A percentile compares a stretch with the other conserved stretches of the same genome.
Conservation (phyloP, 2,113 vertebrate species). For the Callaeas wilsoni region DNA sequence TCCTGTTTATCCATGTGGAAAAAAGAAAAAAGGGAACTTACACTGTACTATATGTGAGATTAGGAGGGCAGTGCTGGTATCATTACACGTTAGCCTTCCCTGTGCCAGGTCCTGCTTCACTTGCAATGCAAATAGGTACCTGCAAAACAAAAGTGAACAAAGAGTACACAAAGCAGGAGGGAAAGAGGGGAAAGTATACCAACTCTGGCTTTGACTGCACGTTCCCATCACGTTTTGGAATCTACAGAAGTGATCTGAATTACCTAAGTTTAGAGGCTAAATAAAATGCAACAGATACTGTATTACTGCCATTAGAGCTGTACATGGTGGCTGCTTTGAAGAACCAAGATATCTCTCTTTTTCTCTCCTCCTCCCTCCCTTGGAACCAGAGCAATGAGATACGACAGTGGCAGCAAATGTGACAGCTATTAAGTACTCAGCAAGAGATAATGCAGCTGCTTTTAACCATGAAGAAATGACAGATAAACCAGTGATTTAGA, state of each 20-base stretch:
- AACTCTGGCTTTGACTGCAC: neutral
- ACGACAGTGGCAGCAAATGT: neutral
- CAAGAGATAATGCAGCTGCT: neutral
- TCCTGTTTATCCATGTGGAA: neutral
- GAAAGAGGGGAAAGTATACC: neutral
- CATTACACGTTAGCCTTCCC: conserved; percentile 88
- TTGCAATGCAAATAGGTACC: conserved; percentile 98
- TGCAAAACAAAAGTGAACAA: conserved; percentile 60
- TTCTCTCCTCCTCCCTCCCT: neutral
- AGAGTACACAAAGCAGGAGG: neutral
- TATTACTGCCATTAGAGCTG: neutral
- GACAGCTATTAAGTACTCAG: neutral
- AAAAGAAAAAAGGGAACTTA: conserved; percentile 68
- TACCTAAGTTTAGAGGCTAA: neutral
- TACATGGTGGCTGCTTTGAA: neutral
- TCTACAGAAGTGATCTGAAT: neutral
- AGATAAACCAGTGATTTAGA: neutral
- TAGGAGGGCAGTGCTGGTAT: conserved; percentile 90
- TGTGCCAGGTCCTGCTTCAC: conserved; percentile 92
- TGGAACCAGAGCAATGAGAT: neutral
- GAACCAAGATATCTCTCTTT: neutral
- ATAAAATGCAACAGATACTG: neutral
- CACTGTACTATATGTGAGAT: conserved; percentile 96
- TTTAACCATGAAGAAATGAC: neutral
- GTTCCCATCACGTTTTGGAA: neutral